Conservation (phyloP, 2,888 invertebrate species). For the Spilosoma lubricipeda region DNA sequence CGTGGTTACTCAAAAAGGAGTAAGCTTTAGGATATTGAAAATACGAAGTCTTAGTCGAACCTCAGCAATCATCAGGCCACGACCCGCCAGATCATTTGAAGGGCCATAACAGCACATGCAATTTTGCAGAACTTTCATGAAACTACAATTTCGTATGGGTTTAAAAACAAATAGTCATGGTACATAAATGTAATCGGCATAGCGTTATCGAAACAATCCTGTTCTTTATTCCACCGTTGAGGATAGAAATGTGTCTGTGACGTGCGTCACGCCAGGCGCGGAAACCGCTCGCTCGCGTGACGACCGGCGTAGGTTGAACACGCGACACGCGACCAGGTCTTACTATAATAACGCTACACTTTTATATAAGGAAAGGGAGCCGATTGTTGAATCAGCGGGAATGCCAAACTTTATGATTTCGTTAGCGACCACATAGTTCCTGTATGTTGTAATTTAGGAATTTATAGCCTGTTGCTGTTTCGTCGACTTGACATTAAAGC, state of each 20-base stretch:
- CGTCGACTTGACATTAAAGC: not conserved
- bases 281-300: conserved; percentile 52
- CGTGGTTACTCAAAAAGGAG: not conserved
- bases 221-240: conserved; percentile 49
- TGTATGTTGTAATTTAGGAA: conserved; percentile 9
- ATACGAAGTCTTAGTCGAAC: not conserved
- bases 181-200: conserved; percentile 37
- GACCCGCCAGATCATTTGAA: too few relatives aligned
- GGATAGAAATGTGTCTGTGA: conserved; percentile 66
- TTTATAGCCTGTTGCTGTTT: conserved; percentile 19
- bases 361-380: conserved; percentile 25
- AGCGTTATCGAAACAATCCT: conserved; percentile 47
- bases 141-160: not conserved
- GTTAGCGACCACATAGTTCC: conserved; percentile 19
- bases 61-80: not conserved
- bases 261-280: conserved; percentile 64
- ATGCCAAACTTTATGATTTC: conserved; percentile 33
- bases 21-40: not conserved
- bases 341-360: conserved; percentile 22
- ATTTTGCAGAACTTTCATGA: not conserved
- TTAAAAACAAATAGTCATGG: conserved; percentile 18
- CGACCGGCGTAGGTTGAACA: conserved; percentile 34
- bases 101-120: too few relatives aligned
- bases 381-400: conserved; percentile 40
- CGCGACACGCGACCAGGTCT: conserved; percentile 43